Evolutionary conservation across 2,888 invertebrate genomes (phyloP).

Genomic region (Pimpla rufipes): DNA sequence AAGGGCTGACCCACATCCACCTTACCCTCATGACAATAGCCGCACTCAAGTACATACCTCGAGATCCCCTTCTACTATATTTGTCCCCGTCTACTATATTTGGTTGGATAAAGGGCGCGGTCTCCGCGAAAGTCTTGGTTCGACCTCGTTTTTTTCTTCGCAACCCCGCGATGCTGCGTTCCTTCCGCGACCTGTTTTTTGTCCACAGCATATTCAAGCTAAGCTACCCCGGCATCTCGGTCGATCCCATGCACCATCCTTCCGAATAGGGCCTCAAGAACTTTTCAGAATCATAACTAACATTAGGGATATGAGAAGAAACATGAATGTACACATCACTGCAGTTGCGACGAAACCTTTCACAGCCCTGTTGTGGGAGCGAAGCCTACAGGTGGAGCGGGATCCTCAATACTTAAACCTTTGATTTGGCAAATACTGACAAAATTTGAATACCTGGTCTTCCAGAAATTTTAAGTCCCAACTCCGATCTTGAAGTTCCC

Average conservation of each 20-base stretch:
- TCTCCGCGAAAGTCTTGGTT: slow-evolving; percentile 63
- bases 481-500: too few relatives aligned
- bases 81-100: slow-evolving; percentile 44
- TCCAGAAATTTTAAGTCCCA: too few relatives aligned
- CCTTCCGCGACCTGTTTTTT: slow-evolving; percentile 59
- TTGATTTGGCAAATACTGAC: too few relatives aligned
- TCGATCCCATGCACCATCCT: slow-evolving; percentile 35
- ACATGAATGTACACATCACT: too few relatives aligned
- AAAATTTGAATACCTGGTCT: too few relatives aligned
- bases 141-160: slow-evolving; percentile 58
- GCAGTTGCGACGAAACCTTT: background rate
- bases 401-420: too few relatives aligned
- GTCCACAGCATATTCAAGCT: slow-evolving; percentile 15
- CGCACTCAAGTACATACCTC: slow-evolving; percentile 74
- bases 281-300: background rate
- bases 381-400: too few relatives aligned
- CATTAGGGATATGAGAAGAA: too few relatives aligned
- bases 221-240: slow-evolving; percentile 4
- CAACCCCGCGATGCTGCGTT: slow-evolving; percentile 52
- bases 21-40: slow-evolving; percentile 76
- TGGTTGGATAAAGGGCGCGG: slow-evolving; percentile 58
- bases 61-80: slow-evolving; percentile 48
- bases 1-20: slow-evolving; percentile 78
- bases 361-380: background rate
- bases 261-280: background rate